phyloP scores from a whole-genome alignment of 92 coral and sea anemone genomes.

The Epizoanthus fatuus region DNA sequence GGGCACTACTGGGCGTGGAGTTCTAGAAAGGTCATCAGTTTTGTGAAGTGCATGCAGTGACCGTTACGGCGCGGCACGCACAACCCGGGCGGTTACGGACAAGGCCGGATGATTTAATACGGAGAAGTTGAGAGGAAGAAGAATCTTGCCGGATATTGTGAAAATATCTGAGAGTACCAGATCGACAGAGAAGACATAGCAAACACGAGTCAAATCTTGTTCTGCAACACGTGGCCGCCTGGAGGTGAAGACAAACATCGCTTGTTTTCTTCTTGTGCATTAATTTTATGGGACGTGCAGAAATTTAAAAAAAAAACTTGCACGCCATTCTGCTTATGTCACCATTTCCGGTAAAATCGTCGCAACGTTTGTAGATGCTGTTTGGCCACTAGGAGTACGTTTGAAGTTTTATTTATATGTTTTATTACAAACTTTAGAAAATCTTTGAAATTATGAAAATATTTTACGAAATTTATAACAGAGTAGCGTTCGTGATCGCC shows the following conservation, averaged over 20 bases:
- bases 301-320: neutral
- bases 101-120: too few relatives aligned
- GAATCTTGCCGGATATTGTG: too few relatives aligned
- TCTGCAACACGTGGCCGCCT: neutral
- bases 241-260: neutral
- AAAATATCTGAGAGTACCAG: too few relatives aligned
- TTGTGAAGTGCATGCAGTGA: too few relatives aligned
- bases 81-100: too few relatives aligned
- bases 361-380: neutral
- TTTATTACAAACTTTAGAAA: neutral
- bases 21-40: neutral
- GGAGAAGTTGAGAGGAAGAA: too few relatives aligned
- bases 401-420: neutral
- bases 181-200: too few relatives aligned
- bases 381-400: neutral
- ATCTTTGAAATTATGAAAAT: neutral
- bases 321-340: conserved; percentile 21
- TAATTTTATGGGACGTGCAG: conserved; percentile 23
- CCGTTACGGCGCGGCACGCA: too few relatives aligned
- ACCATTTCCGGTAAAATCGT: conserved; percentile 26
- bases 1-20: neutral
- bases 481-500: neutral
- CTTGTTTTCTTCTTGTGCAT: neutral
- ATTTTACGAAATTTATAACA: neutral
- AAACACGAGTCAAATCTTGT: too few relatives aligned